Evolutionary conservation across 2,888 invertebrate genomes (phyloP), one percentile per base, ranked within the genome.

Genomic region (Nudaria mundana): DNA sequence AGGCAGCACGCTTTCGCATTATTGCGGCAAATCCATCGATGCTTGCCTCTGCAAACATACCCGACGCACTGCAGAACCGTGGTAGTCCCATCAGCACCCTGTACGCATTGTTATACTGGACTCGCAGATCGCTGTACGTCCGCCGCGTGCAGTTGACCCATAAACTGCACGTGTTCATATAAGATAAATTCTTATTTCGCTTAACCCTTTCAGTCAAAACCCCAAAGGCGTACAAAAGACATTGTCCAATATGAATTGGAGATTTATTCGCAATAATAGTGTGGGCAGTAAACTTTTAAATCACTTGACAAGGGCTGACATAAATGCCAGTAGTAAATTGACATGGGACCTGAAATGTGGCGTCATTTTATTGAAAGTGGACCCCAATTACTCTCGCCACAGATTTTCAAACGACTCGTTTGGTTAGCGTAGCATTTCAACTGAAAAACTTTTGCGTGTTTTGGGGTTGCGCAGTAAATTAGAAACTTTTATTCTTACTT

Each of bases 301-400:
- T 56, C 55, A 54, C 46, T 57, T 54, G 61, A 59, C 57, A 46
- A 46, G 38, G 34, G 40, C 28, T 42, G 44, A 58, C 56, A 61
- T 56, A 52, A 62, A 65, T 67, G 63, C 61, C 40, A 58, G 45
- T 62, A 65, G 66, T 72, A 76, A 79, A 80, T 79, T 79, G 81
- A 80, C 78, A 72, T 60, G 71, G 76, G 79, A 58, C 64, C 66
- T 63, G 67, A 74, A 73, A 80, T 79, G 81, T 81, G 69, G 70
- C 56, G 54, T 69, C 75, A 68, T 76, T 74, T 78, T 73, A 73
- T 65, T 65, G 75, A 55, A 64, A 67, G 56, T 66, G 63, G 64
- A 80, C 81, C 81, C 74, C 71, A 72, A 81, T 81, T 81, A 78
- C 57, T 81, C 77, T 71, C 52, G 32, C 44, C 51, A 52, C 63